A percentile compares a stretch with the other conserved stretches of the same genome.
Conservation (phyloP, 2,888 invertebrate species). For the Brachylomia viminalis region DNA sequence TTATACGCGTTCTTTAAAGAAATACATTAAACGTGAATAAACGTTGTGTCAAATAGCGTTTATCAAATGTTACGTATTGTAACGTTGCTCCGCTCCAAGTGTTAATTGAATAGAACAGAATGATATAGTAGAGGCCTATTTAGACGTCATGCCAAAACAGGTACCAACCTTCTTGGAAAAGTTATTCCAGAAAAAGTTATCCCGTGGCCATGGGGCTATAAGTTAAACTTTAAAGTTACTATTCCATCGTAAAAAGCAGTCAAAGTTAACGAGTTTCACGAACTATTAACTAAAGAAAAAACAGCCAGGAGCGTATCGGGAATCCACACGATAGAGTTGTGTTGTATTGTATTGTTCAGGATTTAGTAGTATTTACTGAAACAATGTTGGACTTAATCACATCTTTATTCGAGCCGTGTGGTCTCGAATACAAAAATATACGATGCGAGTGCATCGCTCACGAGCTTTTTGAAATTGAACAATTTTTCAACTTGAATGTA, state of each 20-base stretch:
- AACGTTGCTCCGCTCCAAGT: too few relatives aligned
- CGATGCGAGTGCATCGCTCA: conserved; percentile 20
- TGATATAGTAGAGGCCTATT: not conserved
- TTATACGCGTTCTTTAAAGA: too few relatives aligned
- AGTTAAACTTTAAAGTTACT: conserved; percentile 9
- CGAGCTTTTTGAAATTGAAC: not conserved
- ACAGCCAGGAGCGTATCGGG: conserved; percentile 1
- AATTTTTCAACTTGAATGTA: not conserved
- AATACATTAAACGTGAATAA: too few relatives aligned
- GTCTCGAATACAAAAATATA: conserved; percentile 37
- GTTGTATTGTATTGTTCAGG: conserved; percentile 16
- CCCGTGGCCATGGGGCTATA: not conserved
- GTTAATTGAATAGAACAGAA: conserved; percentile 24
- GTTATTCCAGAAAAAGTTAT: conserved; percentile 26
- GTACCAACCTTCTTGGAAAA: conserved; percentile 44
- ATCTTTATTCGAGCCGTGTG: conserved; percentile 46
- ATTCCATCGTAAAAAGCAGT: conserved; percentile 13
- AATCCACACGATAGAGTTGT: conserved; percentile 22
- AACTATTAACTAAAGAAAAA: conserved; percentile 12
- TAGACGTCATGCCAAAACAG: conserved; percentile 28
- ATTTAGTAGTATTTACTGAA: conserved; percentile 44
- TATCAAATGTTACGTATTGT: too few relatives aligned
- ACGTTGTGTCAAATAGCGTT: too few relatives aligned
- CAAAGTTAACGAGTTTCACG: conserved; percentile 22
- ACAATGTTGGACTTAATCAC: conserved; percentile 32